Conservation (phyloP, 1,140 invertebrate species). For the Arctopsyche grandis region DNA sequence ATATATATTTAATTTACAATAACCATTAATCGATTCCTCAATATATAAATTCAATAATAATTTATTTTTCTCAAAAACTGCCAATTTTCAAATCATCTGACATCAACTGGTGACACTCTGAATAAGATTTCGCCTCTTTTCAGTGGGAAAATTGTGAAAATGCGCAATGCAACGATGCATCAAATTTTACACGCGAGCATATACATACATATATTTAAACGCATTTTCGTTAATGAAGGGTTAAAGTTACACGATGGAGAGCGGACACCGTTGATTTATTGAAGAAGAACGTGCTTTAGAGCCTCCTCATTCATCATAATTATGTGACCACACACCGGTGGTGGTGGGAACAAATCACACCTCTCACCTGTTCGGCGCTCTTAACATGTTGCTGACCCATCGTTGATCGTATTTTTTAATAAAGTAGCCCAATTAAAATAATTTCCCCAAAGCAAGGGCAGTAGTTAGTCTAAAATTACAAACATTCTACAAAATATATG, state of each 20-base stretch:
- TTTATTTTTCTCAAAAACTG: too few relatives aligned
- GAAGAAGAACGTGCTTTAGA: constrained; percentile 36
- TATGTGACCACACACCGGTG: constrained; percentile 50
- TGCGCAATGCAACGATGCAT: not conserved
- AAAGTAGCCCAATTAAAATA: too few relatives aligned
- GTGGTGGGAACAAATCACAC: constrained; percentile 35
- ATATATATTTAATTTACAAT: too few relatives aligned
- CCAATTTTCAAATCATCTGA: too few relatives aligned
- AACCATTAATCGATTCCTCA: too few relatives aligned
- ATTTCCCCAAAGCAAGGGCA: too few relatives aligned
- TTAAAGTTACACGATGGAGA: constrained; percentile 38
- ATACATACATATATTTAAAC: not conserved
- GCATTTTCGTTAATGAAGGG: constrained; percentile 45
- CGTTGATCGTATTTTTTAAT: not conserved
- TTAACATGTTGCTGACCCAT: not conserved
- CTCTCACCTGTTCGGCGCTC: constrained; percentile 28
- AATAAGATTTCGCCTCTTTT: too few relatives aligned
- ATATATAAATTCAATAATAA: too few relatives aligned
- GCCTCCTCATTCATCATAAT: constrained; percentile 49
- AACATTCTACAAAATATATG: too few relatives aligned
- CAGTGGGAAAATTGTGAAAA: too few relatives aligned
- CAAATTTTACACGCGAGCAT: not conserved
- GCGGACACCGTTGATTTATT: constrained; percentile 43
- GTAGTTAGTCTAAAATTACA: too few relatives aligned
- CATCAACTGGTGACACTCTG: too few relatives aligned